Evolutionary conservation across 2,797 vertebrate genomes (phyloP).

Genomic region (Phrynocephalus guinanensis): DNA sequence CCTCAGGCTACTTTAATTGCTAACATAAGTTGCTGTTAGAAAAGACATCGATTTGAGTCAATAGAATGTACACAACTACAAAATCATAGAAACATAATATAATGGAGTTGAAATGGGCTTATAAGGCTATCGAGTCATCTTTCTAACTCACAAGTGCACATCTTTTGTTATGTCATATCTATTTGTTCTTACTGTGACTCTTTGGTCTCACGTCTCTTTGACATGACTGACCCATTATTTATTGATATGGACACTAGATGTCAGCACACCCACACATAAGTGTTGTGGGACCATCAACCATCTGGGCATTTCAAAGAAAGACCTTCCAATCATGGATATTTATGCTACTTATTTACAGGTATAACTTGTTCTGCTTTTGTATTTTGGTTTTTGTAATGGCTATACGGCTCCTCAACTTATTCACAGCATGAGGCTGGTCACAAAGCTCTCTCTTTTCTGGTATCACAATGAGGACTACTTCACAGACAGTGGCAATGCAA

Average conservation of each 20-base stretch:
- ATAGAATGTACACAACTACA: no score
- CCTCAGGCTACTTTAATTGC: no score
- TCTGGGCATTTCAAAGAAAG: constrained; percentile 69
- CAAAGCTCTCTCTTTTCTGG: background rate
- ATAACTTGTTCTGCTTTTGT: no score
- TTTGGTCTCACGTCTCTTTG: constrained; percentile 5
- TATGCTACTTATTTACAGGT: background rate
- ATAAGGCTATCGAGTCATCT: background rate
- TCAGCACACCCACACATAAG: constrained; percentile 59
- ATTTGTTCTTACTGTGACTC: background rate
- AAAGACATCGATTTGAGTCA: no score
- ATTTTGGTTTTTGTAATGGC: no score
- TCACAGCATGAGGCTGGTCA: background rate
- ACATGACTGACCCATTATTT: constrained; percentile 9
- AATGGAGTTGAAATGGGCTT: no score
- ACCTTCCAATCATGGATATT: background rate
- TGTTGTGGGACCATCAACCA: constrained; percentile 33
- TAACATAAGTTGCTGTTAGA: no score
- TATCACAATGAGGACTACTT: background rate
- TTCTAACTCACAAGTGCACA: background rate
- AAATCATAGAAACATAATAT: no score
- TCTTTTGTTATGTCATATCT: constrained; percentile 23
- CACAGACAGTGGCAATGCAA: background rate
- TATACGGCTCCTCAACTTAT: no score
- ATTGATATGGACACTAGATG: constrained; percentile 73